These are phyloP conservation scores for Desmodus rotundus DNA, from an alignment of 2,113 vertebrate genomes.

Conservation along the genomic window DNA sequence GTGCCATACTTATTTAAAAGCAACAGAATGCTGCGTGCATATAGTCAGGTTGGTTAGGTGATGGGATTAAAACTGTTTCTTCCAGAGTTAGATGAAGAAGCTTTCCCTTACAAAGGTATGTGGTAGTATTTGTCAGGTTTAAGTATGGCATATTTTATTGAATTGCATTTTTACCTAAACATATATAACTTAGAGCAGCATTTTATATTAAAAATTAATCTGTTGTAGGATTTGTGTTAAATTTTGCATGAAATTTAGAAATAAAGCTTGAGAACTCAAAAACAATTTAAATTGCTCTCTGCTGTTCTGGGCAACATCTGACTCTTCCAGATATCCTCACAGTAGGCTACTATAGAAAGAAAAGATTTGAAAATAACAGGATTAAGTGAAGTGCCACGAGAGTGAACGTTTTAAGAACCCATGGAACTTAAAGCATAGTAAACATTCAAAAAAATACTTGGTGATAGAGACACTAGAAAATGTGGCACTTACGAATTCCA, in stretches of 20 bases:
- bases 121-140: background rate
- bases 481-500: background rate
- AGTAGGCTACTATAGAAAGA: background rate
- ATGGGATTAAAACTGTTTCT: background rate
- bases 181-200: background rate
- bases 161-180: background rate
- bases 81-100: background rate
- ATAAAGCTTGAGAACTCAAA: background rate
- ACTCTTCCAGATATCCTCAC: background rate
- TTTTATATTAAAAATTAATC: slow-evolving; percentile 27
- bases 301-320: background rate
- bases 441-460: background rate
- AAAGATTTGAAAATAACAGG: background rate
- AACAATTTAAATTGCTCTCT: background rate
- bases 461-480: background rate
- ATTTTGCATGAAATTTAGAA: background rate
- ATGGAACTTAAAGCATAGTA: background rate
- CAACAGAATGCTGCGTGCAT: background rate
- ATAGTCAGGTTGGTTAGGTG: background rate
- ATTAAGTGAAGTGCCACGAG: background rate
- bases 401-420: background rate
- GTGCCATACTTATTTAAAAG: background rate
- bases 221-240: background rate
- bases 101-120: background rate
- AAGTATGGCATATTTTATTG: background rate